These are phyloP conservation scores for Tachina lurida DNA, from an alignment of 2,888 invertebrate genomes.

Conservation along the genomic window DNA sequence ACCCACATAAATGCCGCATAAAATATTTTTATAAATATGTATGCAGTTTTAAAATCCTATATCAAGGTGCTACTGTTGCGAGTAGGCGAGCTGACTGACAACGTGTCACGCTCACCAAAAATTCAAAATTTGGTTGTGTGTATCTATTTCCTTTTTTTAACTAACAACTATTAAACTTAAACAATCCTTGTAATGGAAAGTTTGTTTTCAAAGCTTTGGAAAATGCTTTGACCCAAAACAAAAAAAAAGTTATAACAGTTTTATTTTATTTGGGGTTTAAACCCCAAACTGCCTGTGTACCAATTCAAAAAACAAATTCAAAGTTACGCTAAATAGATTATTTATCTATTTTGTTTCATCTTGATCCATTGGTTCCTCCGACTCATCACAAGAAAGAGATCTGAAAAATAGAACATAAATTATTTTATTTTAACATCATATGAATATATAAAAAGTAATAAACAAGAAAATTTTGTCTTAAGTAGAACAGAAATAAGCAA, in stretches of 20 bases:
- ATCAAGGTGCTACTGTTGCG: conserved; percentile 41
- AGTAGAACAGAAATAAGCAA: too few species aligned
- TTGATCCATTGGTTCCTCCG: conserved; percentile 93
- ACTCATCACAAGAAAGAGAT: conserved; percentile 87
- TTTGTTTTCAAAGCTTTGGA: conserved; percentile 57
- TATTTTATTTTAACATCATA: too few species aligned
- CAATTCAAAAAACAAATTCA: conserved; percentile 58
- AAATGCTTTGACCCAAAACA: conserved; percentile 48
- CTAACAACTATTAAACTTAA: conserved; percentile 47
- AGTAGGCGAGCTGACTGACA: conserved; percentile 8
- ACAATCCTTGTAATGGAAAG: conserved; percentile 60
- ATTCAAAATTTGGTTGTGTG: conserved; percentile 28
- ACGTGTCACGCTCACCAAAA: conserved; percentile 14
- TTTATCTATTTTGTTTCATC: conserved; percentile 88
- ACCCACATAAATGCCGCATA: conserved; percentile 68
- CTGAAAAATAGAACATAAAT: conserved; percentile 79
- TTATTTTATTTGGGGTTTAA: conserved; percentile 30
- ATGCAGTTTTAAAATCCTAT: conserved; percentile 58
- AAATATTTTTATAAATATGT: conserved; percentile 19
- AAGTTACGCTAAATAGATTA: conserved; percentile 40
- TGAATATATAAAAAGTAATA: too few species aligned
- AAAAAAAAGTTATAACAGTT: conserved; percentile 45
- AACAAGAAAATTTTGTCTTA: too few species aligned
- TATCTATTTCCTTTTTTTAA: conserved; percentile 21
- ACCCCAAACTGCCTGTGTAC: conserved; percentile 49